Base-by-base conservation (phyloP, 92 coral and sea anemone species). In the Heteractis magnifica region DNA sequence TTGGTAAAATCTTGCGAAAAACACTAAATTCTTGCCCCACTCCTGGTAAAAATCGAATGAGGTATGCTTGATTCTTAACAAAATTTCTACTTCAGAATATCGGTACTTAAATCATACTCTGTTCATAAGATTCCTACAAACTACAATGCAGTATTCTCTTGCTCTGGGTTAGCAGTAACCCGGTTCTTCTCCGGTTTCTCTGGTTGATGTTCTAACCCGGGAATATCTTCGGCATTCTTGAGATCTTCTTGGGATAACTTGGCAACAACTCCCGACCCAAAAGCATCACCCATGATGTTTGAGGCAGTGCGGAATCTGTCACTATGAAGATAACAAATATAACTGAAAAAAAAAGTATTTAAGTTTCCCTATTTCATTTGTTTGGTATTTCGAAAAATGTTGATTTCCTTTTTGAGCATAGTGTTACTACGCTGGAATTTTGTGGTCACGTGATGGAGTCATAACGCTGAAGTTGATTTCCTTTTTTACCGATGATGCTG, bases 281-380 rank as follows among this genome's bases (percentile, higher is more conserved):
- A 85, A 8, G 92, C 83, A 23, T 89, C 92, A 11, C 92, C 92
- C 81, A 89, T 16, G 65, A 89, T 77, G 84, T 89, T 89, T 23
- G 87, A 74, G 20, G 83, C 75, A 10, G 86, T 83, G 48, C 92
- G 92, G 83, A 89, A 76, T 48, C 92, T 89, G 52, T 89, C 92
- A 21, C 92, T 89, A 60, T 14, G 18, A 51, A 48, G 15, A 51
- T 16, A 51, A 78, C 8, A n/a, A 55, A 52, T 16, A n/a, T 26
- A 26, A 26, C 26, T 26, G 26, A 9, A 15, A 6, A 48, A 68
- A 68, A 4, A 21, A 23, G 20, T 68, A 13, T 23, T 62, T 10
- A 62, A 62, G 23, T 18, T 62, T 2, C 44, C 44, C 44, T 34
- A 34, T 34, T 34, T 34, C 44, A 34, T 34, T 34, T 34, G 44